Evolutionary conservation across 2,888 invertebrate species (phyloP), one percentile per base, ranked within the genome.

Genomic region (Meteorus colon): DNA sequence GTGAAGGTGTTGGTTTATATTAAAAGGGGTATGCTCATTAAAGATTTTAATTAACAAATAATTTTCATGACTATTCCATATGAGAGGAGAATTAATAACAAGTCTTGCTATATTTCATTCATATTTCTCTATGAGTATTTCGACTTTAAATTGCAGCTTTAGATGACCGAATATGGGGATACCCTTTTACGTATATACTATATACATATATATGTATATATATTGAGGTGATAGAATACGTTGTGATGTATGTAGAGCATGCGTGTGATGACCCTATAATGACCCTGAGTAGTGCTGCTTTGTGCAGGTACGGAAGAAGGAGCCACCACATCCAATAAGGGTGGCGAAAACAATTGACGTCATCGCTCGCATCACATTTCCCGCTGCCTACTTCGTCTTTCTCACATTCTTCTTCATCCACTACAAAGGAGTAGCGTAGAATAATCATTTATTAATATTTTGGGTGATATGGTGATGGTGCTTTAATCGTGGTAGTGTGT

Each of bases 301-400:
- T 92, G 95, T 94, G 88, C 95, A 96, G 94, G 94, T 96, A 89
- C 94, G 96, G 88, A 96, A 96, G 92, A 96, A 96, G 91, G 96
- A 96, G 90, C 96, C 96, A 79, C 96, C 96, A 67, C 97, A 97
- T 91, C 97, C 97, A 78, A 97, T 97, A 86, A 93, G 97, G 85
- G 96, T 97, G 86, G 97, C 97, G 84, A 97, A 97, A 92, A 97
- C 97, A 78, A 97, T 97, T 90, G 97, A 97, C 92, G 97, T 97
- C 85, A 96, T 97, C 89, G 96, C 97, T 78, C 94, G 97, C 90
- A 96, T 97, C 90, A 96, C 96, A 85, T 97, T 97, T 92, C 97
- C 97, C 85, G 94, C 96, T 85, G 96, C 97, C 88, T 97, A 96
- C 91, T 95, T 96, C 89, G 94, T 97, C 90, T 97, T 97, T 92